Base-by-base conservation (phyloP, 2,888 invertebrate genomes). In the Caenorhabditis sp. region DNA sequence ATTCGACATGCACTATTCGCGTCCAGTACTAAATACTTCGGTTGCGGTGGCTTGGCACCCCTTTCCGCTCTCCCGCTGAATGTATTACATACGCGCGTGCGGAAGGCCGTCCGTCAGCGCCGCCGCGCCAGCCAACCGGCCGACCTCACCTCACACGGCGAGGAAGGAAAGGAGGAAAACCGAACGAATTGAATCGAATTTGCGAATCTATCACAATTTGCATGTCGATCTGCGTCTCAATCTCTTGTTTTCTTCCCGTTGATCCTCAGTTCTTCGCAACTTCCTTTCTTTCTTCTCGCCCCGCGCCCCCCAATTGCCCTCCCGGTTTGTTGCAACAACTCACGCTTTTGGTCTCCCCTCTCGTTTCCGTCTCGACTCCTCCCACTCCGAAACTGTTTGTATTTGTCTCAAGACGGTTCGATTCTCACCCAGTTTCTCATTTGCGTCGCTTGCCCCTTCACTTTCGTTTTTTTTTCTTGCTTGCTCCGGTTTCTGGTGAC, bases 331-430 rank as follows among this genome's bases (percentile, higher is more conserved):
- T n/a, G n/a, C 65, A 65, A 65, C 65, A 74, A 60, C 74, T 56
- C 65, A 64, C 71, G 47, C 47, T 28, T 55, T 62, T 47, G 15
- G 11, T 56, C 44, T 44, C 35, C 28, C 35, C 60, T 35, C 9
- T 13, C n/a, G n/a, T 22, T 40, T 22, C 53, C 20, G n/a, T 18
- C 18, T n/a, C 47, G 18, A 13, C 56, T 37, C 58, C 50, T 56
- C 37, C 62, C 50, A n/a, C n/a, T 65, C 40, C 60, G 32, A 56
- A 58, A 28, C 44, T 74, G 65, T 74, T 74, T 74, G 65, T 74
- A 51, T 67, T 74, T 65, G 74, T 60, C 74, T 74, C 65, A 74
- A 74, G 56, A 37, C 74, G 65, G 58, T 74, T 72, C 71, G 32
- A 61, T 8, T 2, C 9, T 13, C 13, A 72, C 62, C 58, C 64